Conservation (phyloP, 2,888 invertebrate genomes). For the Thumatha senex region DNA sequence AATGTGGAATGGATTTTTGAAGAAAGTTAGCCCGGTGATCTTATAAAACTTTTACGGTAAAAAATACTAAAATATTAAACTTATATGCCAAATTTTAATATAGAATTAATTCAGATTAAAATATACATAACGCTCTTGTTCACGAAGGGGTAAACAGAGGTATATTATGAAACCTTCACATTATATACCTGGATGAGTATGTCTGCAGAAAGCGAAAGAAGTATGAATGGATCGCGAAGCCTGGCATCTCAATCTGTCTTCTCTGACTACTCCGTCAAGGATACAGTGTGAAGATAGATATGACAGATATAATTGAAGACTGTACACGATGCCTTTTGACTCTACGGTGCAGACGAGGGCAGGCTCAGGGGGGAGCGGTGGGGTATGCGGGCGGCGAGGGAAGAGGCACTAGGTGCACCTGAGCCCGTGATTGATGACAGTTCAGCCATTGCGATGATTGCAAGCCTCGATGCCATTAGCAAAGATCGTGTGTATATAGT, state of each 20-base stretch:
- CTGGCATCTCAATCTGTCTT: too few relatives aligned
- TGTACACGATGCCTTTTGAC: constrained; percentile 42
- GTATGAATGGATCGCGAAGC: too few relatives aligned
- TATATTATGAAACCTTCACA: too few relatives aligned
- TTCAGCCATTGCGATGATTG: constrained; percentile 71
- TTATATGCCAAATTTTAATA: too few relatives aligned
- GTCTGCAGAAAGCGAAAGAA: too few relatives aligned
- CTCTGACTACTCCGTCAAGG: too few relatives aligned
- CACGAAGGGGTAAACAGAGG: too few relatives aligned
- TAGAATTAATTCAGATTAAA: too few relatives aligned
- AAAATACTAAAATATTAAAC: neutral
- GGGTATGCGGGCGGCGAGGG: constrained; percentile 30
- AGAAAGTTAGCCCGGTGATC: neutral
- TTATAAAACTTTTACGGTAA: neutral
- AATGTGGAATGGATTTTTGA: constrained; percentile 12
- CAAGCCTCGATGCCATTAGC: constrained; percentile 54
- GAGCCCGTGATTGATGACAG: constrained; percentile 78
- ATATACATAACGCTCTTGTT: too few relatives aligned
- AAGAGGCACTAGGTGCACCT: constrained; percentile 59
- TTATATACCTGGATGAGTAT: too few relatives aligned
- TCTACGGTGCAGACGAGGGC: constrained; percentile 46
- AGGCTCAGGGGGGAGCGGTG: constrained; percentile 30
- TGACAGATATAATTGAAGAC: constrained; percentile 38
- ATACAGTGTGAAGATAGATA: too few relatives aligned
- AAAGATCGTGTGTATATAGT: constrained; percentile 23